Conservation (phyloP, 2,797 vertebrate genomes). For the Galaxias olidus region DNA sequence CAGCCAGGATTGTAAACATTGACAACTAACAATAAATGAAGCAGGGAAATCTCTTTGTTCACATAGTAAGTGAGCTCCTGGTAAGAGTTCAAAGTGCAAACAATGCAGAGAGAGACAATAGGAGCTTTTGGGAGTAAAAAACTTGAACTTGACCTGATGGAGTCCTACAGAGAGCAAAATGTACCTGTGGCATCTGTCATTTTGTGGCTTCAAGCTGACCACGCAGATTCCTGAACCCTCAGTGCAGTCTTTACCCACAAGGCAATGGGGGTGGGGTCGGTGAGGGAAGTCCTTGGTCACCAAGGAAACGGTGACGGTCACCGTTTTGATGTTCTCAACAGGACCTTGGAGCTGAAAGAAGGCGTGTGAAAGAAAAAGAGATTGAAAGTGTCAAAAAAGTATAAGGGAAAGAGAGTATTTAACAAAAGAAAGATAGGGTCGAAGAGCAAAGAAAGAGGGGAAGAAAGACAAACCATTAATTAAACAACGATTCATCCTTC, state of each 20-base stretch:
- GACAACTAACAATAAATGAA: too few species aligned
- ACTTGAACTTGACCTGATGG: too few species aligned
- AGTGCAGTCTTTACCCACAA: constrained; percentile 93
- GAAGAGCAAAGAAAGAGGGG: background rate
- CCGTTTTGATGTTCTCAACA: constrained; percentile 74
- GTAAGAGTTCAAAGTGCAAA: too few species aligned
- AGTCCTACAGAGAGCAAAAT: too few species aligned
- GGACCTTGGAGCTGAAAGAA: constrained; percentile 82
- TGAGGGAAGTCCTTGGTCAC: constrained; percentile 92
- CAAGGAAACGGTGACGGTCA: constrained; percentile 84
- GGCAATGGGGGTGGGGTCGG: constrained; percentile 91
- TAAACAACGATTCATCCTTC: background rate
- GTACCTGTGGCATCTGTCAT: constrained; percentile 83
- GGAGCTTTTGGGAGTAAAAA: background rate
- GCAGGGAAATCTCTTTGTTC: too few species aligned
- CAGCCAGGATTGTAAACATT: background rate
- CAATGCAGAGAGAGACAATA: constrained; percentile 15
- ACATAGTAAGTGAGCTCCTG: too few species aligned
- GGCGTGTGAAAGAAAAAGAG: background rate
- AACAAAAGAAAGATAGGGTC: background rate
- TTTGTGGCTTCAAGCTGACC: constrained; percentile 78
- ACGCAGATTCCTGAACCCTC: constrained; percentile 81
- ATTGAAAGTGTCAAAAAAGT: background rate
- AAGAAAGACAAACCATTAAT: background rate
- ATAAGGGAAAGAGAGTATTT: background rate